Conservation (phyloP, 2,797 vertebrate species). For the Urophycis tenuis region DNA sequence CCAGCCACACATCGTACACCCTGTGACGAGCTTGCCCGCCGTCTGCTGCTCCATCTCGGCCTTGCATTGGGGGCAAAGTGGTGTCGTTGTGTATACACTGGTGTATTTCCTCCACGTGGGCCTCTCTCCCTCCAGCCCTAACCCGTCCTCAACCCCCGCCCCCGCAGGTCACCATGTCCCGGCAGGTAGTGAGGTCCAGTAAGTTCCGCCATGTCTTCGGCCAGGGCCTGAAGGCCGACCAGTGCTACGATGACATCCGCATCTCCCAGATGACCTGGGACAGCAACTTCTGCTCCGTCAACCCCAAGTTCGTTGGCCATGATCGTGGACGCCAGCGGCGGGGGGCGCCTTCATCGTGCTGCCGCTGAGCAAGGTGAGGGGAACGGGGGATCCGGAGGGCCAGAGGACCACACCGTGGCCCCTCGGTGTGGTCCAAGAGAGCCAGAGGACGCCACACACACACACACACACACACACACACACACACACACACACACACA, state of each 20-base stretch:
- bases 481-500: neutral
- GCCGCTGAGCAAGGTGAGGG: constrained; percentile 79
- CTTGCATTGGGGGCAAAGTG: too few species aligned
- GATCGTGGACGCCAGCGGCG: constrained; percentile 87
- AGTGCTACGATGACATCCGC: constrained; percentile 89
- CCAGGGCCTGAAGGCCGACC: constrained; percentile 80
- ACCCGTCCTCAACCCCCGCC: neutral
- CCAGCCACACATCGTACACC: neutral
- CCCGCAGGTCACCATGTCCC: constrained; percentile 75
- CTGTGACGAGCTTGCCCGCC: neutral
- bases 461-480: neutral
- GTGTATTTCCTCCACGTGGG: neutral
- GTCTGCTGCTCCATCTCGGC: neutral
- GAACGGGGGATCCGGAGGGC: neutral
- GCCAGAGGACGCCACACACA: neutral
- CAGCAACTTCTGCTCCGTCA: constrained; percentile 86
- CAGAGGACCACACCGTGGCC: too few species aligned
- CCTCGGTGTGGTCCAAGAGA: neutral
- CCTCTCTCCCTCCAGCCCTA: neutral
- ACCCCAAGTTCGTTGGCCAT: constrained; percentile 92
- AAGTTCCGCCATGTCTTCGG: constrained; percentile 93
- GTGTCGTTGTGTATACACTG: neutral
- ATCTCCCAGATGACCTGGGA: constrained; percentile 95
- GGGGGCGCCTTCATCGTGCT: constrained; percentile 88
- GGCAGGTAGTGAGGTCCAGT: constrained; percentile 82